Evolutionary conservation across 2,888 invertebrate species (phyloP), one percentile per base, ranked within the genome.

Genomic region (Tupiocoris notatus): DNA sequence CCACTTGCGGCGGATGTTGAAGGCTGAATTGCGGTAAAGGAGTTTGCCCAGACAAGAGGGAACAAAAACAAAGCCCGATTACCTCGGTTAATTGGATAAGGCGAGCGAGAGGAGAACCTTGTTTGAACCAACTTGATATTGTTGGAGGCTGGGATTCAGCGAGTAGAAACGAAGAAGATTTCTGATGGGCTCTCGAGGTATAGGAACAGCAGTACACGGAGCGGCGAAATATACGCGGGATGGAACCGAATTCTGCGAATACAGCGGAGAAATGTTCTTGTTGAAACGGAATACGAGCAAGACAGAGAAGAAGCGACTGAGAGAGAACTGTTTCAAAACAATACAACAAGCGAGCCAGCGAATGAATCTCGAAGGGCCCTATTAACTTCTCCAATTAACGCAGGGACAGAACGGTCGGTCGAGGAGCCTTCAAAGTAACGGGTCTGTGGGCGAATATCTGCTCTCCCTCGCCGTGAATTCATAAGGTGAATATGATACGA

Each of bases 361-460:
- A 61, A 70, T 70, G 73, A 62, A 73, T 73, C 73, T 22, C 62
- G 65, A 65, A 39, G 63, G 62, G 73, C 62, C 73, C 73, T 62
- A 62, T 73, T 73, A 73, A 73, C 73, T 73, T 73, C 62, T 73
- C 73, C 73, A 73, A 73, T 73, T 73, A 73, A 57, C 73, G 54
- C 62, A 22, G 20, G 23, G 22, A 57, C 56, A 39, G 39, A 39
- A 39, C 39, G 39, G 3, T 39, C 12, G 39, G 39, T 12, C 39
- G 39, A 39, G 12, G 12, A 39, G 39, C 39, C 39, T 39, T 39
- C 39, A 39, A 39, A 39, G 39, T 39, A 39, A 39, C 3, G 39
- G 39, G n/a, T n/a, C n/a, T n/a, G n/a, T n/a, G n/a, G n/a, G n/a
- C n/a, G n/a, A 59, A 59, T 59, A 18, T 59, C n/a, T 59, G 59